These are phyloP conservation scores for Mycetomoellerius zeteki DNA, from an alignment of 1,140 invertebrate genomes.

Conservation along the genomic window DNA sequence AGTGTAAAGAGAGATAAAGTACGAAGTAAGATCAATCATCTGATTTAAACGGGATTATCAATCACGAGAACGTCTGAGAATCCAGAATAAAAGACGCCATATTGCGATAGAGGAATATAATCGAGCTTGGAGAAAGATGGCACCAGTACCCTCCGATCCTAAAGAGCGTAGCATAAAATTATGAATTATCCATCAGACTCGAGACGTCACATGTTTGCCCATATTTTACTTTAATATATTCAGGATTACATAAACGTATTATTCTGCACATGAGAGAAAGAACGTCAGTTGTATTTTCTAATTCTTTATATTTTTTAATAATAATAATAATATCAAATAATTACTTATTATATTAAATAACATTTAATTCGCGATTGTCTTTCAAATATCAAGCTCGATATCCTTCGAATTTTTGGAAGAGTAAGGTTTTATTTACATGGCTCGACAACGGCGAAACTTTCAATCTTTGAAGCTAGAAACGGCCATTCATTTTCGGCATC, in stretches of 20 bases:
- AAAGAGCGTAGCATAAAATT: constrained; percentile 6
- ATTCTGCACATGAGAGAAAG: not conserved
- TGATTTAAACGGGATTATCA: constrained; percentile 26
- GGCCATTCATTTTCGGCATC: not conserved
- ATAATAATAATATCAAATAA: constrained; percentile 11
- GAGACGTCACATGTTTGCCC: not conserved
- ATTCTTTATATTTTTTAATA: not conserved
- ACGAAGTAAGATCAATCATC: constrained; percentile 21
- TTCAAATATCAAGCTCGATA: not conserved
- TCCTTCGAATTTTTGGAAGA: not conserved
- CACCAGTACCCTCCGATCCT: not conserved
- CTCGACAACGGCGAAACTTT: not conserved
- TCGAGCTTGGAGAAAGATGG: constrained; percentile 22
- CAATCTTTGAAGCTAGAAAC: constrained; percentile 4
- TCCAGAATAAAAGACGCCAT: constrained; percentile 16
- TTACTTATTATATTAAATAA: not conserved
- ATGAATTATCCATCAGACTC: not conserved
- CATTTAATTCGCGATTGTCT: not conserved
- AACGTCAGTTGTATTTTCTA: not conserved
- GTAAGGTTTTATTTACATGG: not conserved
- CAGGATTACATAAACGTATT: not conserved
- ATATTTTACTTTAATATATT: not conserved
- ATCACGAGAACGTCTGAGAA: constrained; percentile 19
- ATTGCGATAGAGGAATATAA: constrained; percentile 39
- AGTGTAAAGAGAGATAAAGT: not conserved